Percentiles rank a stretch among this genome's conserved stretches.
phyloP scores from a whole-genome alignment of 2,888 invertebrate species.

The Polia nebulosa region DNA sequence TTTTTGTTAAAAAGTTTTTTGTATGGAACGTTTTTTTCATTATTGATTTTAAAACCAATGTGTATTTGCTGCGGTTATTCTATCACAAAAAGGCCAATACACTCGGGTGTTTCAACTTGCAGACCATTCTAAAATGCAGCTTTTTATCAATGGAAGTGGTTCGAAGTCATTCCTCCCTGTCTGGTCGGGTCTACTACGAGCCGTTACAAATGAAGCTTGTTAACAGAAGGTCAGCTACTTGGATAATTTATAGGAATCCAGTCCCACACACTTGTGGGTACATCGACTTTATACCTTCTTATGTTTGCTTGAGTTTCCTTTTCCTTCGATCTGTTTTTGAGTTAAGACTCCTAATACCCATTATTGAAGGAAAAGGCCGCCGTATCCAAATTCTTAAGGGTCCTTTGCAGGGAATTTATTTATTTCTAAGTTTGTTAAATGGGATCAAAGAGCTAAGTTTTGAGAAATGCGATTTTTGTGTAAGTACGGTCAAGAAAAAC shows the following conservation, averaged over 20 bases:
- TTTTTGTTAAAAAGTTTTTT: no score
- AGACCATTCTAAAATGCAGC: conserved; percentile 46
- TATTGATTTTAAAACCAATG: background rate
- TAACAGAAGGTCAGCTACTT: conserved; percentile 81
- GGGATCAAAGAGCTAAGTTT: conserved; percentile 59
- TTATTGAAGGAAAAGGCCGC: conserved; percentile 19
- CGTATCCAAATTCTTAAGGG: conserved; percentile 32
- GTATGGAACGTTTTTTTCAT: no score
- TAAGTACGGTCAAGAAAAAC: conserved; percentile 27
- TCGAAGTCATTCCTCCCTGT: conserved; percentile 70
- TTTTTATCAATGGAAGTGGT: conserved; percentile 60
- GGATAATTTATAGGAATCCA: conserved; percentile 80
- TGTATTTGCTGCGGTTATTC: conserved; percentile 1
- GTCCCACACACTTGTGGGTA: conserved; percentile 21
- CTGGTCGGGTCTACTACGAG: conserved; percentile 69
- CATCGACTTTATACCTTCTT: conserved; percentile 21
- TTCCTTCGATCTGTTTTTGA: conserved; percentile 14
- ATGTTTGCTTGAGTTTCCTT: conserved; percentile 12
- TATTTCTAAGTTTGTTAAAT: conserved; percentile 46
- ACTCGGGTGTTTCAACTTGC: conserved; percentile 21
- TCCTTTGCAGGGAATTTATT: conserved; percentile 33
- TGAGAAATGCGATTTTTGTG: conserved; percentile 39
- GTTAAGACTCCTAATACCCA: conserved; percentile 27
- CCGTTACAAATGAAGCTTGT: conserved; percentile 82
- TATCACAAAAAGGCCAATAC: conserved; percentile 36